Percentiles rank a stretch among this genome's conserved stretches.
These are phyloP conservation scores for Jordanella pulchra DNA, from an alignment of 2,797 vertebrate genomes.

Conservation along the genomic window DNA sequence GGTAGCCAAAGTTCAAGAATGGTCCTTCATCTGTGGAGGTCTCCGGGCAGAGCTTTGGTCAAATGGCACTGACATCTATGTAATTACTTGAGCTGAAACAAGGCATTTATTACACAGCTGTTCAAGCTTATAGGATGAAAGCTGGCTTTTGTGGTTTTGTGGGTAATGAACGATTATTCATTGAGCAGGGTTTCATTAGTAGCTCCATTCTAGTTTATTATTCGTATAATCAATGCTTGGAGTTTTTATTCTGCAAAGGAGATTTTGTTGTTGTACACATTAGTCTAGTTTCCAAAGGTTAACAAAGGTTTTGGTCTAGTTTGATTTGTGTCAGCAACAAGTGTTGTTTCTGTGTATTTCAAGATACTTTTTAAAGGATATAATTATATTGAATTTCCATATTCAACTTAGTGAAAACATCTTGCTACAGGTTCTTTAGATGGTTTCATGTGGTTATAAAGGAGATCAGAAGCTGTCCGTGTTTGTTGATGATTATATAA, in stretches of 20 bases:
- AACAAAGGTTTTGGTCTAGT: background rate
- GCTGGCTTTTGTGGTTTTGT: constrained; percentile 29
- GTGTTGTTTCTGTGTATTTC: background rate
- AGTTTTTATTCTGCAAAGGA: background rate
- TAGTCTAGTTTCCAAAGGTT: background rate
- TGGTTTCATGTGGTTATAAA: background rate
- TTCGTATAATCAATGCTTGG: background rate
- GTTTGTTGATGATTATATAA: background rate
- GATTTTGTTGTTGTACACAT: background rate
- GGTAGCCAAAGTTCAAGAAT: too few species aligned
- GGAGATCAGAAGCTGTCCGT: background rate
- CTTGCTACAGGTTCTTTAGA: background rate
- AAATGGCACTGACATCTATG: constrained; percentile 49
- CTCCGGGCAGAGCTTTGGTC: constrained; percentile 43
- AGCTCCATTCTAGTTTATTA: background rate
- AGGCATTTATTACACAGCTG: constrained; percentile 43
- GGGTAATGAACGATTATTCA: constrained; percentile 35
- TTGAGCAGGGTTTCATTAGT: constrained; percentile 23
- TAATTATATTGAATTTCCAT: background rate
- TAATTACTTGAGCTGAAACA: constrained; percentile 49
- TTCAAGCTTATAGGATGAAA: constrained; percentile 14
- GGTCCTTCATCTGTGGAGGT: constrained; percentile 30
- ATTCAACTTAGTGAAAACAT: background rate
- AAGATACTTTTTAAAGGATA: background rate
- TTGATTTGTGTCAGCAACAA: background rate